phyloP scores from a whole-genome alignment of 2,113 vertebrate genomes.

The Ahaetulla prasina region DNA sequence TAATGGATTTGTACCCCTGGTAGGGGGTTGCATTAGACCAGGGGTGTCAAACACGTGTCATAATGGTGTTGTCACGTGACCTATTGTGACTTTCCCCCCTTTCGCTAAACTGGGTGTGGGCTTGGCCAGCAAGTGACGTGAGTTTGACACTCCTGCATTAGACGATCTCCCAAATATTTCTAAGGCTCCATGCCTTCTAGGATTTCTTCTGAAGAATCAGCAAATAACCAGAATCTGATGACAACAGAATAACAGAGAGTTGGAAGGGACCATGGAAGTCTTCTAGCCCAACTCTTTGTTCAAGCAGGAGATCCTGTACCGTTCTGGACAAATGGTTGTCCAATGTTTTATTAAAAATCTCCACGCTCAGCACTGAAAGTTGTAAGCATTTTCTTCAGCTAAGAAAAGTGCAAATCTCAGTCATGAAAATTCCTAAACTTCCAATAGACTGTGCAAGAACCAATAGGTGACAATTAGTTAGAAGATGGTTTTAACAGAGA shows the following conservation, averaged over 20 bases:
- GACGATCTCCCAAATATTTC: not conserved
- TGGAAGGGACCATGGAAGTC: no score
- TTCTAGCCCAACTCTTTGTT: no score
- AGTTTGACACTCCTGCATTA: not conserved
- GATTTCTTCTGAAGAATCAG: not conserved
- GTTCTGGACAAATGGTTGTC: no score
- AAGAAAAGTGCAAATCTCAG: not conserved
- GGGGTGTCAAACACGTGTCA: no score
- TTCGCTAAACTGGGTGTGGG: no score
- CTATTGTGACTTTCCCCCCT: no score
- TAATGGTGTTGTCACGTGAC: not conserved
- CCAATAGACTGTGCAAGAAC: not conserved
- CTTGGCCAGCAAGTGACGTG: rapidly evolving
- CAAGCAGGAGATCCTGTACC: no score
- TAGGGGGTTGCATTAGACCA: not conserved
- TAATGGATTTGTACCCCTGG: not conserved
- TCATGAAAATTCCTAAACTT: not conserved
- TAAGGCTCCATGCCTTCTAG: not conserved
- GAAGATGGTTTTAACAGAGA: not conserved
- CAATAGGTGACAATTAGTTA: not conserved
- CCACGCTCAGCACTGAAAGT: not conserved
- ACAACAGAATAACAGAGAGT: no score
- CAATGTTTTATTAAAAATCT: no score
- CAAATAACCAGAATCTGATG: no score
- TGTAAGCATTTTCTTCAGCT: not conserved